Evolutionary conservation across 1,140 invertebrate genomes (phyloP), one percentile per base, ranked within the genome.

Genomic region (Musca vetustissima): DNA sequence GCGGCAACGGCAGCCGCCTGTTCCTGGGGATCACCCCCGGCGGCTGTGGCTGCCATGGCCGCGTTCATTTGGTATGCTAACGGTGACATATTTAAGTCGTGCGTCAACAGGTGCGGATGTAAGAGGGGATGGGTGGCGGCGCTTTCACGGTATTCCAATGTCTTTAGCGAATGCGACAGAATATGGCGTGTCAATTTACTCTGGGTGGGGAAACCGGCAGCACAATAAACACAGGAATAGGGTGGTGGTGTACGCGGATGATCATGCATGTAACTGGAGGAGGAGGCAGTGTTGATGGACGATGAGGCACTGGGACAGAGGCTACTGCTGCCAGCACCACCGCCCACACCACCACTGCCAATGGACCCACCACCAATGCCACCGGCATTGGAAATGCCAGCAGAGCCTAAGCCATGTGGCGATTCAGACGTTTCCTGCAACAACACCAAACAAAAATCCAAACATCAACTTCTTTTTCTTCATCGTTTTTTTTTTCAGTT

Each of bases 101-200:
- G 78, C 15, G 75, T 72, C 64, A 72, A 57, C 48, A 81, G 67
- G 13, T 71, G 73, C 69, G 71, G 82, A 74, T 83, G 86, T 68
- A 83, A 85, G 73, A 85, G 87, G 74, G 86, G 89, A 59, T 75
- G 72, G 17, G 74, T 28, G 75, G 87, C 83, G 75, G 87, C 83
- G 72, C 88, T 89, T 75, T 93, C 91, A 72, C 92, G 88, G 82
- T 91, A 93, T 87, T 93, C 93, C 77, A 93, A 87, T 73, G 91
- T 90, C 85, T 93, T 92, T 82, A 93, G 87, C 77, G 90, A 92
- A 85, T 93, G 92, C 81, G 91, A 92, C 75, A 93, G 87, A 83
- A 94, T 91, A 86, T 95, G 93, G 78, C 92, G 85, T 75, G 92
- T 93, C 80, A 94, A 86, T 87, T 94, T 94, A 87, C 90, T 93